Conservation (phyloP, 2,888 invertebrate species). For the Omphaloscelis lunosa region DNA sequence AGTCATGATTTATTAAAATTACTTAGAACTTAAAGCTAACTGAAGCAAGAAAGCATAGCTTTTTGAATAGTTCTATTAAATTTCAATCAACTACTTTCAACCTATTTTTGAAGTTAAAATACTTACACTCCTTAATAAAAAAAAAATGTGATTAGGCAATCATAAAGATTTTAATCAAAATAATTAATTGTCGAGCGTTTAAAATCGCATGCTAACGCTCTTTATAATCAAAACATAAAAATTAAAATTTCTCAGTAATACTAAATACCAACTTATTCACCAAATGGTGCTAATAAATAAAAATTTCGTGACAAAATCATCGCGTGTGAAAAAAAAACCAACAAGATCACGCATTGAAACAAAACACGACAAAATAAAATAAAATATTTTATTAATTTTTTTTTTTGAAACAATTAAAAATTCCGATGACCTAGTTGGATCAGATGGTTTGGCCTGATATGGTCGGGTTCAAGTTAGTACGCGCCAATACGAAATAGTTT, state of each 20-base stretch:
- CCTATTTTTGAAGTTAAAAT: neutral
- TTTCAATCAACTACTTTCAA: neutral
- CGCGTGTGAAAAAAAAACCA: constrained; percentile 53
- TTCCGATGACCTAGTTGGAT: constrained; percentile 44
- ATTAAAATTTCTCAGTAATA: constrained; percentile 21
- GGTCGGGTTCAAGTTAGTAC: constrained; percentile 22
- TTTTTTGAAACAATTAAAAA: constrained; percentile 54
- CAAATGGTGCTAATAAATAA: constrained; percentile 42
- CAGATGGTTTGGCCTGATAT: constrained; percentile 41
- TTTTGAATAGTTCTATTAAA: neutral
- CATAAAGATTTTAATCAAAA: constrained; percentile 24
- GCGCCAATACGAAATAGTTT: constrained; percentile 46
- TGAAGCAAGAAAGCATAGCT: neutral
- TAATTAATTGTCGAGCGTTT: neutral
- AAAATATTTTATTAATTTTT: constrained; percentile 7
- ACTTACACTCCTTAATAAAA: neutral
- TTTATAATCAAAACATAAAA: constrained; percentile 22
- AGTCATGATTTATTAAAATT: neutral
- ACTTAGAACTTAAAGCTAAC: neutral
- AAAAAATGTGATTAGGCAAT: no score
- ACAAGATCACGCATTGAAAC: constrained; percentile 46
- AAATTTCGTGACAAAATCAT: constrained; percentile 32
- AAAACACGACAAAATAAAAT: constrained; percentile 47
- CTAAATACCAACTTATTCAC: constrained; percentile 23
- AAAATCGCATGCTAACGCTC: constrained; percentile 36